A percentile compares a stretch with the other conserved stretches of the same genome.
Conservation (phyloP, 2,888 invertebrate species). For the Fragum whitleyi region DNA sequence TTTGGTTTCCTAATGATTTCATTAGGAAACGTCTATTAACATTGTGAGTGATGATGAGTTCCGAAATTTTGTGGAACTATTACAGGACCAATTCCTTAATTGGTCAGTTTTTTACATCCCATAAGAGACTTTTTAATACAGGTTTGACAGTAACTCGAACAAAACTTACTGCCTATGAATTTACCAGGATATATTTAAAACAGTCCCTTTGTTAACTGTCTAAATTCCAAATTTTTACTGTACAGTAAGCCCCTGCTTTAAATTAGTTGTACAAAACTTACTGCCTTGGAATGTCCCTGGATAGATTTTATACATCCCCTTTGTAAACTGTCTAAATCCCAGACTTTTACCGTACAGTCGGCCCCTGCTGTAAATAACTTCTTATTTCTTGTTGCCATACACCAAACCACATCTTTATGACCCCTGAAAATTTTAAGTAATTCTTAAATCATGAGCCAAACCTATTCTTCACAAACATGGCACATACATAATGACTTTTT, state of each 20-base stretch:
- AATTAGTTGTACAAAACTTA: conserved; percentile 62
- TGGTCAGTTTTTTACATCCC: too few relatives aligned
- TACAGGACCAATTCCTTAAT: too few relatives aligned
- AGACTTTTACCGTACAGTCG: conserved; percentile 80
- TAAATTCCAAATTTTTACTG: conserved; percentile 81
- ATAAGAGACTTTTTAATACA: too few relatives aligned
- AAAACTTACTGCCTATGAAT: conserved; percentile 71
- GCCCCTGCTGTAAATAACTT: conserved; percentile 78
- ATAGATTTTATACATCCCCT: conserved; percentile 80
- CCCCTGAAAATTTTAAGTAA: conserved; percentile 73
- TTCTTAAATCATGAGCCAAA: too few relatives aligned
- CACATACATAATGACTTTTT: too few relatives aligned
- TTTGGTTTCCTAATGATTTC: too few relatives aligned
- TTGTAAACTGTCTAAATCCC: conserved; percentile 80
- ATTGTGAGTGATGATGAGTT: too few relatives aligned
- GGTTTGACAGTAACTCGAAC: too few relatives aligned
- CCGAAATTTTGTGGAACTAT: too few relatives aligned
- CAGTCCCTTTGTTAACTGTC: conserved; percentile 66
- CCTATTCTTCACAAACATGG: too few relatives aligned
- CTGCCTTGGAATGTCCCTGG: conserved; percentile 77
- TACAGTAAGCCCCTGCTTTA: conserved; percentile 69
- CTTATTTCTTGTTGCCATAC: conserved; percentile 71
- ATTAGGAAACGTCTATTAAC: too few relatives aligned
- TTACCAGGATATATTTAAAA: conserved; percentile 70
- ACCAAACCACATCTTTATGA: conserved; percentile 79